A percentile compares a stretch with the other conserved stretches of the same genome.
Evolutionary conservation across 2,797 vertebrate species (phyloP).

Genomic region (Okamejei kenojei): DNA sequence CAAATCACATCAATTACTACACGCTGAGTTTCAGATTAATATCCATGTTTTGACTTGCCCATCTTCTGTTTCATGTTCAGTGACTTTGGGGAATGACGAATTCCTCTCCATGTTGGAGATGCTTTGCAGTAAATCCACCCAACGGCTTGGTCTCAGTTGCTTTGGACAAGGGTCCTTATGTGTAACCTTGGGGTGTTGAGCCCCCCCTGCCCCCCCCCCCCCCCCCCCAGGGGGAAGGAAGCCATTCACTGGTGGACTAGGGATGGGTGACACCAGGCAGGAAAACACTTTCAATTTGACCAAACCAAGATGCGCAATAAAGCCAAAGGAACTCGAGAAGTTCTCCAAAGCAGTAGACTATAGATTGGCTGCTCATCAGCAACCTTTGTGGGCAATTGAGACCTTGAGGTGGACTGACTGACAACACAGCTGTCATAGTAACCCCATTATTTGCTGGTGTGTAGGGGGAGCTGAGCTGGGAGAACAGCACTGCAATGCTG

Average conservation of each 20-base stretch:
- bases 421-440: not conserved
- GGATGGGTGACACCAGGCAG: not conserved
- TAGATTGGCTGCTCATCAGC: not conserved
- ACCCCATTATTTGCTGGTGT: not conserved
- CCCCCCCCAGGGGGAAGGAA: not conserved
- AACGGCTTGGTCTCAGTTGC: not conserved
- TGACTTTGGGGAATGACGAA: not conserved
- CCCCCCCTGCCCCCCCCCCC: too few species aligned
- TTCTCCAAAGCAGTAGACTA: too few species aligned
- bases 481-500: not conserved
- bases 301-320: not conserved
- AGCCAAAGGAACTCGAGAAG: slow-evolving; percentile 14
- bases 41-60: not conserved
- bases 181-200: not conserved
- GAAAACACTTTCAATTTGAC: not conserved
- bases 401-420: not conserved
- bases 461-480: not conserved
- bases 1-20: not conserved
- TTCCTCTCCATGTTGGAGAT: not conserved
- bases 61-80: not conserved
- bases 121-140: not conserved
- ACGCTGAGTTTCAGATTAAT: not conserved
- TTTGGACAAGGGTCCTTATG: not conserved
- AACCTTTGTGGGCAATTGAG: not conserved
- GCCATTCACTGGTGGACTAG: not conserved